Base-by-base conservation (phyloP, 2,797 vertebrate species). In the Scolopax rusticola region DNA sequence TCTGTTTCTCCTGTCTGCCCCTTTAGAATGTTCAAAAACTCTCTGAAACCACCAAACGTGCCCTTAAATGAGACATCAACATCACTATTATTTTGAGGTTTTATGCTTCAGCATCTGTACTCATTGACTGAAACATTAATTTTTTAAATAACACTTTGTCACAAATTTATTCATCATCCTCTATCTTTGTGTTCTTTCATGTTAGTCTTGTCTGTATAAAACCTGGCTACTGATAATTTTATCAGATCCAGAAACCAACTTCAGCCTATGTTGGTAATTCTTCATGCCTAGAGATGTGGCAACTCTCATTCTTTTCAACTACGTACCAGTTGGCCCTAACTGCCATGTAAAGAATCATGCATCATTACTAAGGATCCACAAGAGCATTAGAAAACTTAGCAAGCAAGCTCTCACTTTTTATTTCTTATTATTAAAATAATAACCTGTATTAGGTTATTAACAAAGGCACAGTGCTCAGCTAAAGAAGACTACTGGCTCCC, bases 181-280 rank as follows among this genome's bases (percentile, higher is more conserved):
- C 96, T 93, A 89, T 96, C 92, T 94, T 71, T 57, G 69, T 79
- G 28, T 89, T 85, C 79, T 78, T 93, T 89, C 53, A 18, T 77
- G 48, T 97, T 96, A 92, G 70, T 8, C 33, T 96, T 96, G 40
- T 93, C 67, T 96, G 48, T 83, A 30, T 96, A 96, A 88, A 97
- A 91, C 36, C 53, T 40, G 64, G 54, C 83, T 86, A 71, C 50
- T 84, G 69, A 33, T 96, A 96, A 96, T 97, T 98, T 97, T 97
- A 94, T 96, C 77, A 93, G 77, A 86, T 88, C 45, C 74, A 86
- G 61, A 53, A 89, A 95, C 90, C 69, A 92, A 87, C 60, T 86
- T 85, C 77, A 94, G 48, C 41, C 84, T 41, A 17, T 84, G 43
- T 79, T 86, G 61, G 40, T 84, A 93, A 93, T 96, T 96, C 82